Percentiles rank a stretch among this genome's conserved stretches.
Evolutionary conservation across 2,113 vertebrate species (phyloP).

Genomic region (Oplegnathus fasciatus): DNA sequence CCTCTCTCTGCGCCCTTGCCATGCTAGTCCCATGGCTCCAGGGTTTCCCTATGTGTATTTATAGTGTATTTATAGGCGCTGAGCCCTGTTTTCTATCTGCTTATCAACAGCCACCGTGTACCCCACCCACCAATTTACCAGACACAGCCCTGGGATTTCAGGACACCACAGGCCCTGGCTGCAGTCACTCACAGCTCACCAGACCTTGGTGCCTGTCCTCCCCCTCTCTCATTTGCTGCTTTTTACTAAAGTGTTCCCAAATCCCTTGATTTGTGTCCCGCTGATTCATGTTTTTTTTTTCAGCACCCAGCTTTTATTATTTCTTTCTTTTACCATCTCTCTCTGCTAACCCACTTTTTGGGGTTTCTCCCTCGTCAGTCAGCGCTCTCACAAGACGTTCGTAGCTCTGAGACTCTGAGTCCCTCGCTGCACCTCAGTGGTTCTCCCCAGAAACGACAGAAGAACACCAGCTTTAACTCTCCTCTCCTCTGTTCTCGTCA

Average conservation of each 20-base stretch:
- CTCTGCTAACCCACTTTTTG: slow-evolving; percentile 39
- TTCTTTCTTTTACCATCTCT: slow-evolving; percentile 31
- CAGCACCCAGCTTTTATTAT: slow-evolving; percentile 29
- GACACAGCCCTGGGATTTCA: slow-evolving; percentile 66
- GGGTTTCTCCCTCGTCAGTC: slow-evolving; percentile 8
- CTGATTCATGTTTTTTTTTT: slow-evolving; percentile 38
- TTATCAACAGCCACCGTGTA: slow-evolving; percentile 74
- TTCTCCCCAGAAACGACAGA: slow-evolving; percentile 20
- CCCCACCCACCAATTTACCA: slow-evolving; percentile 82
- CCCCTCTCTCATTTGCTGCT: slow-evolving; percentile 50
- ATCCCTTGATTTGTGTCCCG: slow-evolving; percentile 46
- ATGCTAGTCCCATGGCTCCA: slow-evolving; percentile 42
- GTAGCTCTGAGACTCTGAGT: slow-evolving; percentile 14
- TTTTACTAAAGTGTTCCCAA: slow-evolving; percentile 33
- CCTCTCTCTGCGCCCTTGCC: slow-evolving; percentile 9
- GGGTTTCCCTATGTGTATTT: slow-evolving; percentile 74
- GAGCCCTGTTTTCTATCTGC: slow-evolving; percentile 75
- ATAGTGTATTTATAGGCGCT: slow-evolving; percentile 75
- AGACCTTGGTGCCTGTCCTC: slow-evolving; percentile 56
- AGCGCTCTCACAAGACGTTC: not conserved
- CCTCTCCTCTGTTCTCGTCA: slow-evolving; percentile 17
- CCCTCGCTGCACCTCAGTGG: slow-evolving; percentile 21
- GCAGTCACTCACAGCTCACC: slow-evolving; percentile 52
- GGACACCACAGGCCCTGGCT: slow-evolving; percentile 67
- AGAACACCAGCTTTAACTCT: slow-evolving; percentile 1